Percentiles rank a stretch among this genome's conserved stretches.
Evolutionary conservation across 2,888 invertebrate species (phyloP).

Genomic region (Notodonta dromedarius): DNA sequence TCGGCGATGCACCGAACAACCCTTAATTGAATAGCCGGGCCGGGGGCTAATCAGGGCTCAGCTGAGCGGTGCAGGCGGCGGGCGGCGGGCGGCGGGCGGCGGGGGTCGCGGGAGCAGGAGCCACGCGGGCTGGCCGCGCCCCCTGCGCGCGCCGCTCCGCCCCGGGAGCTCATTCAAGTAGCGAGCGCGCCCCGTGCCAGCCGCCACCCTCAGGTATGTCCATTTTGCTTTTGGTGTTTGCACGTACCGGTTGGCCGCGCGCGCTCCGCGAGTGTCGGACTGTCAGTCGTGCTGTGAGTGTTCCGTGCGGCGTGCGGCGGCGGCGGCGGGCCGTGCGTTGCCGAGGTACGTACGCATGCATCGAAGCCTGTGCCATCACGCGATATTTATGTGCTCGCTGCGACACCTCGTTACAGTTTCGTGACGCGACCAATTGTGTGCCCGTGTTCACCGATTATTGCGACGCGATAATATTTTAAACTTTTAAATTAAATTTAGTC

Average conservation of each 20-base stretch:
- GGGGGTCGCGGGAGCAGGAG: conserved; percentile 69
- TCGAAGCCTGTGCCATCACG: conserved; percentile 44
- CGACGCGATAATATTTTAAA: conserved; percentile 7
- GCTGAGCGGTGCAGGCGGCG: conserved; percentile 72
- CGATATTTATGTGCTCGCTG: conserved; percentile 42
- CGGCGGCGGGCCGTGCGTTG: conserved; percentile 31
- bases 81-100: conserved; percentile 42
- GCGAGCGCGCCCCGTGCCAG: conserved; percentile 80
- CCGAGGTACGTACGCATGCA: conserved; percentile 74
- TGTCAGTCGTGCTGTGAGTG: conserved; percentile 77
- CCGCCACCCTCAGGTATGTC: conserved; percentile 83
- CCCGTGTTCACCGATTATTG: conserved; percentile 10
- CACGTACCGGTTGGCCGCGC: conserved; percentile 67
- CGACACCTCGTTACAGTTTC: conserved; percentile 39
- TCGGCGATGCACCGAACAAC: conserved; percentile 76
- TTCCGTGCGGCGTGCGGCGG: conserved; percentile 48
- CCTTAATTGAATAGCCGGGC: conserved; percentile 82
- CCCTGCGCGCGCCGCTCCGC: conserved; percentile 85
- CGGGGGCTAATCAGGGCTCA: conserved; percentile 82
- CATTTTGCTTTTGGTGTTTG: conserved; percentile 83
- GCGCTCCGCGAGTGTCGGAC: conserved; percentile 78
- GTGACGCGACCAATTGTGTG: conserved; percentile 32
- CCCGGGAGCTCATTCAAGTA: conserved; percentile 80
- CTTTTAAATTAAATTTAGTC: neutral
- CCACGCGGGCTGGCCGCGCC: conserved; percentile 86